Conservation (phyloP, 2,888 invertebrate species). For the Trissonchulus latispiculum region DNA sequence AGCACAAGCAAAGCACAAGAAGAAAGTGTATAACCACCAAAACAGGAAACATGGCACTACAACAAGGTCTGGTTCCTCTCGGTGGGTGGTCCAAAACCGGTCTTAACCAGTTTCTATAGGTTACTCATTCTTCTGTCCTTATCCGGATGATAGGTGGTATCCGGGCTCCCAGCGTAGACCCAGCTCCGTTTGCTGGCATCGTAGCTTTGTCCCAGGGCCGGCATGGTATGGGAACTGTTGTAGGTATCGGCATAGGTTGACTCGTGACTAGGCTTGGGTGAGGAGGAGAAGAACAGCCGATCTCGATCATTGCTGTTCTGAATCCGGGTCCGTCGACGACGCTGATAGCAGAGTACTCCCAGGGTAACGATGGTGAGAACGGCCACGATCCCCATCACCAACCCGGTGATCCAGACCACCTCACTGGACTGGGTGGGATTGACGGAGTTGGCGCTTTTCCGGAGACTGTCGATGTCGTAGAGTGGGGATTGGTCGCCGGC, state of each 20-base stretch:
- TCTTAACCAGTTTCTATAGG: no score
- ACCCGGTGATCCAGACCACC: conserved; percentile 6
- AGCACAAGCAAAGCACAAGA: no score
- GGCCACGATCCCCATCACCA: background rate
- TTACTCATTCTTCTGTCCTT: background rate
- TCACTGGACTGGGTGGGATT: background rate
- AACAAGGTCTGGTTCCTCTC: no score
- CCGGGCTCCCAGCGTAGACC: background rate
- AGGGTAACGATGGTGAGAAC: conserved; percentile 1
- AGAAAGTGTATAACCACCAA: no score
- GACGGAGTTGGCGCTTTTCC: background rate
- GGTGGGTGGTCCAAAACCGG: no score
- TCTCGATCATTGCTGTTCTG: background rate
- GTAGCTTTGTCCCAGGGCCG: background rate
- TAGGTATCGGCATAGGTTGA: background rate
- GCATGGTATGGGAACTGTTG: background rate
- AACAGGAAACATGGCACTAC: no score
- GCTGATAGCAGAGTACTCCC: conserved; percentile 15
- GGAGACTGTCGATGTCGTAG: conserved; percentile 10
- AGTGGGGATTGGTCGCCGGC: background rate
- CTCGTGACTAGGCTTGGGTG: background rate
- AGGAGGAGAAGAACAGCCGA: background rate
- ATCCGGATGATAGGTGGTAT: background rate
- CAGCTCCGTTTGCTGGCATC: background rate
- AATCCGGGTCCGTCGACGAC: background rate